A percentile compares a stretch with the other conserved stretches of the same genome.
Evolutionary conservation across 2,797 vertebrate genomes (phyloP).

Genomic region (Chloroceryle inda): DNA sequence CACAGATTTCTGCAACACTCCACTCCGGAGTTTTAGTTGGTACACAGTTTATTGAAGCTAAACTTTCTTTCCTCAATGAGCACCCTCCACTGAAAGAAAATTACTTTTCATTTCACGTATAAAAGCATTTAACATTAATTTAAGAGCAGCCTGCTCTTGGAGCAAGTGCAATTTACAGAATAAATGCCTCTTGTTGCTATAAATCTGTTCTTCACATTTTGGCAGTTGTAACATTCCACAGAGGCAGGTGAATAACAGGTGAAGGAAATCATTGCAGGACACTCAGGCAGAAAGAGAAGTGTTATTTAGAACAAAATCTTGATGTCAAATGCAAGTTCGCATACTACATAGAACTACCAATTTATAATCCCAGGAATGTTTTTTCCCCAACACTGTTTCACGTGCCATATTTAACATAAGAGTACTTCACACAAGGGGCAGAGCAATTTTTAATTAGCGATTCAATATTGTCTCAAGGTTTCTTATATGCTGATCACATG

Average conservation of each 20-base stretch:
- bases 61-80: not conserved
- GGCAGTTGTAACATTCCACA: not conserved
- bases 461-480: not conserved
- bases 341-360: not conserved
- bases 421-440: not conserved
- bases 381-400: not conserved
- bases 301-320: not conserved
- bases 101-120: not conserved
- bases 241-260: constrained; percentile 24
- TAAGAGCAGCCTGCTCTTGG: not conserved
- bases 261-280: not conserved
- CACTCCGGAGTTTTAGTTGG: not conserved
- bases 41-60: not conserved
- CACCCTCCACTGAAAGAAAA: not conserved
- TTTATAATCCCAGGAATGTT: not conserved
- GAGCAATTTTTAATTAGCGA: not conserved
- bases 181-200: not conserved
- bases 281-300: not conserved
- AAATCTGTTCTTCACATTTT: not conserved
- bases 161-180: constrained; percentile 3
- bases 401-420: not conserved
- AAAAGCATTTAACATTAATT: constrained; percentile 14
- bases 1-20: not conserved
- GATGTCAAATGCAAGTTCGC: not conserved
- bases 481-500: not conserved